Conservation (phyloP, 1,140 invertebrate genomes). For the Eufriesea mexicana region DNA sequence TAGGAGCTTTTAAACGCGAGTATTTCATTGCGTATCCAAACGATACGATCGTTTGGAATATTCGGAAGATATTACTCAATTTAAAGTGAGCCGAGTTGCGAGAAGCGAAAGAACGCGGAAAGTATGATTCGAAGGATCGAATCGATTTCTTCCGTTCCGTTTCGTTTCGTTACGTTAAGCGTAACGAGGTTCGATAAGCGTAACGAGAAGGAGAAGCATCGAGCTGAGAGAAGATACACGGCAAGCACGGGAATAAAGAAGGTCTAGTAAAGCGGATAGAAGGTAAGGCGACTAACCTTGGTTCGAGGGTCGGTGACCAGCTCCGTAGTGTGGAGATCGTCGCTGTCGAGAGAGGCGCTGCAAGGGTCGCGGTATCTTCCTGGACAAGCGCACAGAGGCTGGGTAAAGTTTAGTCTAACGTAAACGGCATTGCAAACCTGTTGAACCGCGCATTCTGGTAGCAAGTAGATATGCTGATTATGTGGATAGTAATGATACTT, state of each 20-base stretch:
- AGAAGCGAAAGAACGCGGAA: not conserved
- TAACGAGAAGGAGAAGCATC: not conserved
- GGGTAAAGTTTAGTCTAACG: constrained; percentile 94
- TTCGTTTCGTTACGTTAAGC: not conserved
- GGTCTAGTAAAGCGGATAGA: constrained; percentile 8
- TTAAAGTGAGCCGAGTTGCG: not conserved
- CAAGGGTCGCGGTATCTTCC: constrained; percentile 92
- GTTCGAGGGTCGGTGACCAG: constrained; percentile 91
- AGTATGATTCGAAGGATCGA: not conserved
- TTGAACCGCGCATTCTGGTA: constrained; percentile 96
- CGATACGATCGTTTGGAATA: too few species aligned
- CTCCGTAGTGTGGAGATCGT: constrained; percentile 95
- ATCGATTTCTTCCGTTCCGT: not conserved
- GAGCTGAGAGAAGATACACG: not conserved
- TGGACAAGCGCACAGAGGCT: constrained; percentile 95
- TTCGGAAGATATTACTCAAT: not conserved
- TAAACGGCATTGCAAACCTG: constrained; percentile 97
- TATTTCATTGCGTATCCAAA: too few species aligned
- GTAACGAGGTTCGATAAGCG: not conserved
- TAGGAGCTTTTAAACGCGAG: too few species aligned
- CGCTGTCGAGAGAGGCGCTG: constrained; percentile 92
- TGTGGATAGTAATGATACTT: constrained; percentile 97
- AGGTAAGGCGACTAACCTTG: constrained; percentile 84
- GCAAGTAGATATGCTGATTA: constrained; percentile 94
- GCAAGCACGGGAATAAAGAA: not conserved